These are phyloP conservation scores for Vesta saturnalis DNA, from an alignment of 2,888 invertebrate species.

Conservation along the genomic window DNA sequence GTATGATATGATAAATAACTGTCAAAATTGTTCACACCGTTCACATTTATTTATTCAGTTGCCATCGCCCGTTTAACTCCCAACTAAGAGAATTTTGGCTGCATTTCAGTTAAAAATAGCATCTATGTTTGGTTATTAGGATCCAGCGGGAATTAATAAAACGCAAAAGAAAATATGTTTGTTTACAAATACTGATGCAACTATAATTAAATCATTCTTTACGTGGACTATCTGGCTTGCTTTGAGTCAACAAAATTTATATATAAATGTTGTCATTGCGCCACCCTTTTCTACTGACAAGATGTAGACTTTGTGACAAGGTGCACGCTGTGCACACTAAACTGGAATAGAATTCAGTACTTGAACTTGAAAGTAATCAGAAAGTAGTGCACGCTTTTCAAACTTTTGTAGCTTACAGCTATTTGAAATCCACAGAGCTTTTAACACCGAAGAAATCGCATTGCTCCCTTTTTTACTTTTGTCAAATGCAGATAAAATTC, in stretches of 20 bases:
- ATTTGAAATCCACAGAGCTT: conserved; percentile 22
- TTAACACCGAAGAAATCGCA: conserved; percentile 17
- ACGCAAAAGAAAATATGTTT: conserved; percentile 38
- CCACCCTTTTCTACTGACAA: conserved; percentile 12
- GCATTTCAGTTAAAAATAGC: neutral
- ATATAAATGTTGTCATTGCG: conserved; percentile 17
- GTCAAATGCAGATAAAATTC: neutral
- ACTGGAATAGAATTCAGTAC: conserved; percentile 20
- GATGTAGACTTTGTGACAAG: too few species aligned
- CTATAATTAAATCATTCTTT: conserved; percentile 25
- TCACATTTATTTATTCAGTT: conserved; percentile 48
- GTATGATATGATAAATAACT: conserved; percentile 44
- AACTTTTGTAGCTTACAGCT: conserved; percentile 15
- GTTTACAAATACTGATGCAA: conserved; percentile 41
- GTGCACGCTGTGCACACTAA: conserved; percentile 18
- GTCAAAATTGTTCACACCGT: conserved; percentile 47
- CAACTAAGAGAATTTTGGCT: neutral
- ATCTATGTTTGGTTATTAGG: too few species aligned
- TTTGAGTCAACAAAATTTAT: conserved; percentile 20
- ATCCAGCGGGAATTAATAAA: too few species aligned
- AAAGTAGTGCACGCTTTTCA: conserved; percentile 22
- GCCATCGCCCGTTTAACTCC: conserved; percentile 17
- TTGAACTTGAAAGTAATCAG: conserved; percentile 20
- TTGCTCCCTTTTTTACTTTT: conserved; percentile 5
- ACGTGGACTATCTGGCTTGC: conserved; percentile 19